Evolutionary conservation across 2,888 invertebrate genomes (phyloP).

Genomic region (Formica aserva): DNA sequence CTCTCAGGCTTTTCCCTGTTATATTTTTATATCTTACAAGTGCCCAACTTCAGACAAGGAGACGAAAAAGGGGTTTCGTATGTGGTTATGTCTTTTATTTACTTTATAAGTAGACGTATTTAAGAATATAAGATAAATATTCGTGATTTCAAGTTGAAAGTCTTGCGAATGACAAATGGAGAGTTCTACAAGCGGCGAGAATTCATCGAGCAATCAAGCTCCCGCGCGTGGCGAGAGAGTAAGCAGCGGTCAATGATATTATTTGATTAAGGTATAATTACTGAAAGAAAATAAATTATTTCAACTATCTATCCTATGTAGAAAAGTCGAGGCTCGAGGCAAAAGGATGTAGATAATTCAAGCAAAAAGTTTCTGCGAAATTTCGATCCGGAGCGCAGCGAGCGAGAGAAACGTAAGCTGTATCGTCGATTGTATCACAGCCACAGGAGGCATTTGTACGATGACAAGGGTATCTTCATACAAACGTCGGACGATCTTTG

Average conservation of each 20-base stretch:
- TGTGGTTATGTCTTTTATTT: background rate
- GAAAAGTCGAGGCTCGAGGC: conserved; percentile 76
- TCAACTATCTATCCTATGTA: conserved; percentile 13
- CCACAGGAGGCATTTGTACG: conserved; percentile 89
- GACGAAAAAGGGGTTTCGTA: background rate
- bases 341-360: conserved; percentile 76
- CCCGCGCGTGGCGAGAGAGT: conserved; percentile 56
- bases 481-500: conserved; percentile 91
- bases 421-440: conserved; percentile 89
- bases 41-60: background rate
- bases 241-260: conserved; percentile 6
- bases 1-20: background rate
- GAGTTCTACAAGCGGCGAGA: background rate
- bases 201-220: background rate
- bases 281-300: background rate
- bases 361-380: conserved; percentile 84
- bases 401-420: conserved; percentile 92
- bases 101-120: background rate
- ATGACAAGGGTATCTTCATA: conserved; percentile 90
- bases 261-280: background rate
- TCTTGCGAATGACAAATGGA: background rate
- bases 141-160: background rate
- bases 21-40: no score
- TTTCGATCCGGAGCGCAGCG: conserved; percentile 93
- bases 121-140: background rate